Conservation (phyloP, 2,113 vertebrate species). For the Martes martes region DNA sequence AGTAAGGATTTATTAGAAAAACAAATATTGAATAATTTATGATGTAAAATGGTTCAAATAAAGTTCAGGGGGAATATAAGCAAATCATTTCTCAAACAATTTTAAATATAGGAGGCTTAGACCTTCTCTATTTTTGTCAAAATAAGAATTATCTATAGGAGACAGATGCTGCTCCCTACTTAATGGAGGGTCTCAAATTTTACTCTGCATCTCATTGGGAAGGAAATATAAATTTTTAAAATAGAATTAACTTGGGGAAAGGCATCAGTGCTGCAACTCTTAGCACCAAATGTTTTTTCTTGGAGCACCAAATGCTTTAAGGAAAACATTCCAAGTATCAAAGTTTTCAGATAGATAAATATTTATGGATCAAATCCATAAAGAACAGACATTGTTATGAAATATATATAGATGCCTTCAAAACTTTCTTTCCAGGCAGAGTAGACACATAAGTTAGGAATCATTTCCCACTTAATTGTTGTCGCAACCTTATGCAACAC, state of each 20-base stretch:
- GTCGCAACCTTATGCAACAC: slow-evolving; percentile 58
- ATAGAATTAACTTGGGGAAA: slow-evolving; percentile 67
- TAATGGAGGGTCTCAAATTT: slow-evolving; percentile 66
- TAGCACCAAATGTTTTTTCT: slow-evolving; percentile 77
- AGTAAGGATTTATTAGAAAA: slow-evolving; percentile 38
- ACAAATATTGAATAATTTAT: not conserved
- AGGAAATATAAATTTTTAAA: slow-evolving; percentile 57
- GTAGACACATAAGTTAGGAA: slow-evolving; percentile 71
- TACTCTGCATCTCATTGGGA: slow-evolving; percentile 64
- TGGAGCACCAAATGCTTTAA: slow-evolving; percentile 69
- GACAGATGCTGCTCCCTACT: slow-evolving; percentile 50
- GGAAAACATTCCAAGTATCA: slow-evolving; percentile 72
- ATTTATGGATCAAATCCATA: slow-evolving; percentile 68
- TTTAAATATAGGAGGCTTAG: slow-evolving; percentile 53
- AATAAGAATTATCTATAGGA: slow-evolving; percentile 63
- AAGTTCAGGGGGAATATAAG: slow-evolving; percentile 26
- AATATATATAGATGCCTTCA: slow-evolving; percentile 71
- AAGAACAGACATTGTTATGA: slow-evolving; percentile 72
- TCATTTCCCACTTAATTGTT: slow-evolving; percentile 74
- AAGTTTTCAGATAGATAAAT: slow-evolving; percentile 77
- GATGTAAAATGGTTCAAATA: slow-evolving; percentile 32
- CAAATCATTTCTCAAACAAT: slow-evolving; percentile 8
- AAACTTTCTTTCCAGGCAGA: slow-evolving; percentile 69
- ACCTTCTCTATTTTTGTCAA: slow-evolving; percentile 20
- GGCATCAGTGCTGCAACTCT: slow-evolving; percentile 53